These are phyloP conservation scores for pig (Sus scrofa) DNA, from an alignment of 2,113 vertebrate genomes.

Conservation along the genomic window DNA sequence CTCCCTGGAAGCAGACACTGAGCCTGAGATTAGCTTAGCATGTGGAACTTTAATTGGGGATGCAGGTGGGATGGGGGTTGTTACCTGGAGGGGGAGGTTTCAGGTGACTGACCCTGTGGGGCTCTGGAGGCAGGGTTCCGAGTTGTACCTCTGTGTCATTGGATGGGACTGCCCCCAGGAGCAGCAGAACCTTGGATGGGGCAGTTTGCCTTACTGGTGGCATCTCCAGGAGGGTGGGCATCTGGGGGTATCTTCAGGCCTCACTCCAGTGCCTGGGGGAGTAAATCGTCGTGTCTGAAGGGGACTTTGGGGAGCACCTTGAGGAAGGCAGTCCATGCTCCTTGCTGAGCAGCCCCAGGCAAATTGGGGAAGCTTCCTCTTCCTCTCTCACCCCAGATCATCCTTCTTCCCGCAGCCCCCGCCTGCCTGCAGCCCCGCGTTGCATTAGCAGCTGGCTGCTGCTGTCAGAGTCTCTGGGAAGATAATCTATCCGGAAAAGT, in stretches of 20 bases:
- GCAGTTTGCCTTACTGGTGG: neutral
- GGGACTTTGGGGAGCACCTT: neutral
- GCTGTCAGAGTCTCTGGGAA: constrained; percentile 76
- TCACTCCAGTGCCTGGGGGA: neutral
- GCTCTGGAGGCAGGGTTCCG: neutral
- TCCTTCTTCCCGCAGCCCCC: neutral
- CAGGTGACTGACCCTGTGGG: neutral
- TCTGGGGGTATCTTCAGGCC: neutral
- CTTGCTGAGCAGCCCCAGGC: neutral
- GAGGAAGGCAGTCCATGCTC: too few species aligned
- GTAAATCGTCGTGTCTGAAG: too few species aligned
- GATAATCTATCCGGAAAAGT: constrained; percentile 79
- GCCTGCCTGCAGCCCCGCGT: neutral
- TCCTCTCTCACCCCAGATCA: fast-evolving
- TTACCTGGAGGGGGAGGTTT: too few species aligned
- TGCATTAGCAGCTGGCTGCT: constrained; percentile 62
- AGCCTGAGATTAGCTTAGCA: neutral
- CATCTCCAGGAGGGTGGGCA: neutral
- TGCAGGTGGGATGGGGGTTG: neutral
- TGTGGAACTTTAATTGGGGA: fast-evolving
- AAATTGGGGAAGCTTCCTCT: neutral
- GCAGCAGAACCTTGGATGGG: neutral
- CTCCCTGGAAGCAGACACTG: fast-evolving
- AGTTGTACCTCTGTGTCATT: too few species aligned
- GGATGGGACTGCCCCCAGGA: neutral